These are phyloP conservation scores for Dinocampus coccinellae DNA, from an alignment of 2,888 invertebrate genomes.

Conservation along the genomic window DNA sequence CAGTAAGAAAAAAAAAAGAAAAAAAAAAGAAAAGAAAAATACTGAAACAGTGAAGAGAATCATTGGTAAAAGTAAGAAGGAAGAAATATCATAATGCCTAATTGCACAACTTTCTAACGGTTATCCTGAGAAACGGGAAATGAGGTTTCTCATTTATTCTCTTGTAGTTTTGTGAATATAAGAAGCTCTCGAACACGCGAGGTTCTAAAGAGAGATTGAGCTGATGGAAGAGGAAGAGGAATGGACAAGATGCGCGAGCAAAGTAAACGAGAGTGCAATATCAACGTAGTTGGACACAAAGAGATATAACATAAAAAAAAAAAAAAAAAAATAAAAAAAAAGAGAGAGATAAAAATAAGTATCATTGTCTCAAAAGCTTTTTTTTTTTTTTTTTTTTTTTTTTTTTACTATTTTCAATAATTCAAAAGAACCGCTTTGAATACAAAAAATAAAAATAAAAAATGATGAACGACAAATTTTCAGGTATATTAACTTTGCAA, in stretches of 20 bases:
- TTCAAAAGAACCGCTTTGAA: too few relatives aligned
- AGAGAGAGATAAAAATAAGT: neutral
- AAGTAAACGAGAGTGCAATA: slow-evolving; percentile 19
- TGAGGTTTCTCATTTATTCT: neutral
- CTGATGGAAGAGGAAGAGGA: neutral
- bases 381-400: too few relatives aligned
- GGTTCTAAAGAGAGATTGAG: neutral
- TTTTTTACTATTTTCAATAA: too few relatives aligned
- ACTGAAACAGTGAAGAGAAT: neutral
- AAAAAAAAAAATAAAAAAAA: neutral
- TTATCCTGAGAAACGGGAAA: slow-evolving; percentile 15
- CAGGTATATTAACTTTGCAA: too few relatives aligned
- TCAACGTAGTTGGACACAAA: slow-evolving; percentile 1
- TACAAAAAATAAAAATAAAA: neutral
- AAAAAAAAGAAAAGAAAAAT: too few relatives aligned
- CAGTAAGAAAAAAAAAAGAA: slow-evolving; percentile 1
- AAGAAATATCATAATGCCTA: neutral
- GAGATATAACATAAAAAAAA: neutral
- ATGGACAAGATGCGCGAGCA: neutral
- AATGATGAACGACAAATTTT: neutral
- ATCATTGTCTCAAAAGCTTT: neutral
- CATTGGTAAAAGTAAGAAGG: neutral
- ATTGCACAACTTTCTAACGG: slow-evolving; percentile 17
- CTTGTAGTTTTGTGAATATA: neutral
- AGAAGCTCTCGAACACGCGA: slow-evolving; percentile 5